Percentiles rank a stretch among this genome's conserved stretches.
These are phyloP conservation scores for Thereva unica DNA, from an alignment of 2,888 invertebrate species.

Conservation along the genomic window DNA sequence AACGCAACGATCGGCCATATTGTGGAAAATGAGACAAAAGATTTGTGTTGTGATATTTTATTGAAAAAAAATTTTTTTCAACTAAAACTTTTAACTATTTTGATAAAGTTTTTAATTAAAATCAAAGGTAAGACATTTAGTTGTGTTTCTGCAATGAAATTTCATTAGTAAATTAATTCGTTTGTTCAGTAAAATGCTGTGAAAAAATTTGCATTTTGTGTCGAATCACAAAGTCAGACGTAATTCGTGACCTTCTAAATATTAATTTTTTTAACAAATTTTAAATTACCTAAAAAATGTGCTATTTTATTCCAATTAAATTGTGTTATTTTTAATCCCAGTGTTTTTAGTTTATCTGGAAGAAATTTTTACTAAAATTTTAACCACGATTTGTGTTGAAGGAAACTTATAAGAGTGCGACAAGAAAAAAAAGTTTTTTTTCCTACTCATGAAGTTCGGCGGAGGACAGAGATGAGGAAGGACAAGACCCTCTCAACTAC, in stretches of 20 bases:
- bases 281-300: too few relatives aligned
- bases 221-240: too few relatives aligned
- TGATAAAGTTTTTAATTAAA: slow-evolving; percentile 25
- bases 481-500: too few relatives aligned
- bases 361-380: too few relatives aligned
- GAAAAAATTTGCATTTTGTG: slow-evolving; percentile 3
- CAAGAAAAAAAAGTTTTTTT: slow-evolving; percentile 34
- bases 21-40: slow-evolving; percentile 47
- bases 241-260: too few relatives aligned
- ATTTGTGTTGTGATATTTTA: slow-evolving; percentile 42
- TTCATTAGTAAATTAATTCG: neutral
- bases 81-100: slow-evolving; percentile 25
- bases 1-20: slow-evolving; percentile 46
- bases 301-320: too few relatives aligned
- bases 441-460: slow-evolving; percentile 3
- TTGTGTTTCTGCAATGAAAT: neutral
- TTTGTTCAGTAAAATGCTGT: too few relatives aligned
- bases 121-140: slow-evolving; percentile 32
- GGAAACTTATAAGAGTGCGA: slow-evolving; percentile 33
- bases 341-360: too few relatives aligned
- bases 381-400: slow-evolving; percentile 19
- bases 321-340: too few relatives aligned
- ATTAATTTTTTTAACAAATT: too few relatives aligned
- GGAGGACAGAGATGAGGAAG: slow-evolving; percentile 34
- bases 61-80: slow-evolving; percentile 26